phyloP scores from a whole-genome alignment of 2,797 vertebrate species.

The Staurois parvus region DNA sequence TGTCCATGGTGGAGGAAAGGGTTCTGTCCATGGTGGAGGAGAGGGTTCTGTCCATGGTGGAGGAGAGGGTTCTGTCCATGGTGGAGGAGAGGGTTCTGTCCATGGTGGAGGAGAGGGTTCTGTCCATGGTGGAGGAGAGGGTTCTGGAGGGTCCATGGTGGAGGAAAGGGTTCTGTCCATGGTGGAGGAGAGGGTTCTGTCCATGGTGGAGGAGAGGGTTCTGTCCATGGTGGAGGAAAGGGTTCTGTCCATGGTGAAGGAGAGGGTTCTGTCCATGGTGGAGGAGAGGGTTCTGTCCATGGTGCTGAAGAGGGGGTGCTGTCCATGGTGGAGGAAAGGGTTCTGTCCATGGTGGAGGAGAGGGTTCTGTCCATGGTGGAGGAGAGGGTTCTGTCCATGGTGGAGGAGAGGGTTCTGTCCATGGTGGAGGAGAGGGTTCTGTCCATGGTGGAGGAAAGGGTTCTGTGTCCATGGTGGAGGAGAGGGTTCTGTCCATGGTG shows the following conservation, averaged over 20 bases:
- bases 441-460: conserved; percentile 47
- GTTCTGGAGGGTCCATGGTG: conserved; percentile 35
- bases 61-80: conserved; percentile 14
- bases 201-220: conserved; percentile 11
- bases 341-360: conserved; percentile 29
- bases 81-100: conserved; percentile 19
- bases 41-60: conserved; percentile 27
- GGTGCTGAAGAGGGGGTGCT: conserved; percentile 56
- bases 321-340: too few species aligned
- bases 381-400: conserved; percentile 20
- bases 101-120: conserved; percentile 10
- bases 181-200: conserved; percentile 21
- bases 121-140: conserved; percentile 30
- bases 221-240: conserved; percentile 35
- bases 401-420: conserved; percentile 12
- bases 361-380: conserved; percentile 30
- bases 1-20: too few species aligned
- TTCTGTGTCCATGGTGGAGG: too few species aligned
- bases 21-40: conserved; percentile 30
- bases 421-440: conserved; percentile 12
- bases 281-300: conserved; percentile 5
- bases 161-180: conserved; percentile 5
- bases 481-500: conserved; percentile 24
- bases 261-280: too few species aligned
- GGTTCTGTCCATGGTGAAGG: conserved; percentile 32